Base-by-base conservation (phyloP, 2,888 invertebrate species). In the Eubasilissa splendida region DNA sequence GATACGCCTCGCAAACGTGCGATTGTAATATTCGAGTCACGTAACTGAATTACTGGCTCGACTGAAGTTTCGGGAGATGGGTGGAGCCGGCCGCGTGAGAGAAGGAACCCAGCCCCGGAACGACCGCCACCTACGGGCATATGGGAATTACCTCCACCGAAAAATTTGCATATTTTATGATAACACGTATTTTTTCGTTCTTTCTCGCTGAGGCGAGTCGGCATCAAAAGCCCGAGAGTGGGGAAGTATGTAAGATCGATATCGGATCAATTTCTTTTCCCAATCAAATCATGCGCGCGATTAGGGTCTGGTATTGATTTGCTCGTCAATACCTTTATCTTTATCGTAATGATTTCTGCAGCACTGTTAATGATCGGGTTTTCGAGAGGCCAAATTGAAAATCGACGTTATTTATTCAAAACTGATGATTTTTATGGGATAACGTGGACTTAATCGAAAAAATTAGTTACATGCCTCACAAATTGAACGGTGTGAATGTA, bases 111-210 rank as follows among this genome's bases (percentile, higher is more conserved):
- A 56, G 54, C 42, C 33, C 33, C 31, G 76, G 71, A 75, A 74
- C 66, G 58, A 60, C 81, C 79, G 66, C 79, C 80, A 82, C 82
- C 82, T 80, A 73, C 77, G 77, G 75, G 80, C 73, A 79, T 82
- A 80, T 77, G 75, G 66, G 82, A 76, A 80, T 80, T 76, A 78
- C 80, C 82, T 76, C 65, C 80, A 58, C 82, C 70, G 74, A 73
- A 68, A 82, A 82, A 82, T 82, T 82, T 82, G 82, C 82, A 82
- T 82, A 82, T 80, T 82, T 82, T 80, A 82, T 82, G 82, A 82
- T 80, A 82, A 80, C 77, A 77, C 77, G 77, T 77, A 66, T 77
- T 77, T 77, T 66, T 77, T 77, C 68, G 56, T 54, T 73, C n/a
- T 73, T 58, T 73, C 56, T 56, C 56, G 22, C 5, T n/a, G 53